These are phyloP conservation scores for Cataglyphis cursor DNA, from an alignment of 2,888 invertebrate species.

Conservation along the genomic window DNA sequence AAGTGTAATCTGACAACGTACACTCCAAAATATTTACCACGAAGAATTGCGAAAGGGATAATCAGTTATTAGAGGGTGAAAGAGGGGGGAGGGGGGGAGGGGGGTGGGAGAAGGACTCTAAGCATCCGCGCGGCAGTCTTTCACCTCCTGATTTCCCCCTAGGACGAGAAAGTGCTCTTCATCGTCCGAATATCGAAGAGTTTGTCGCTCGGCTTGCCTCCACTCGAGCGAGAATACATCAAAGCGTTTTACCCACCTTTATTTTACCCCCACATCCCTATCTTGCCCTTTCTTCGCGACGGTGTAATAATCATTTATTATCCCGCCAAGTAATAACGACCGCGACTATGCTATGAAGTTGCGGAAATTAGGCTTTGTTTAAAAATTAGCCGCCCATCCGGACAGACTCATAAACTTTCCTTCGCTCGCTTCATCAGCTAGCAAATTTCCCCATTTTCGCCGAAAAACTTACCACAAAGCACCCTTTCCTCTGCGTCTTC, in stretches of 20 bases:
- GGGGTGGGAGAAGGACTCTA: slow-evolving; percentile 58
- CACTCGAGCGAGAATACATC: slow-evolving; percentile 84
- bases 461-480: slow-evolving; percentile 53
- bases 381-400: slow-evolving; percentile 83
- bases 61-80: neutral
- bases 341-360: slow-evolving; percentile 82
- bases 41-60: slow-evolving; percentile 13
- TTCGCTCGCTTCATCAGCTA: slow-evolving; percentile 49
- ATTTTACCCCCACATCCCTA: neutral
- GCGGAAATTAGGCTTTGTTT: slow-evolving; percentile 84
- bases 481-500: slow-evolving; percentile 27
- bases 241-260: slow-evolving; percentile 35
- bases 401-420: slow-evolving; percentile 68
- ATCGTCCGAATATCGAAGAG: slow-evolving; percentile 78
- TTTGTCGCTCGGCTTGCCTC: slow-evolving; percentile 81
- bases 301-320: slow-evolving; percentile 86
- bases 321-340: slow-evolving; percentile 82
- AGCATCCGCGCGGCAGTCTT: slow-evolving; percentile 31
- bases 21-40: neutral
- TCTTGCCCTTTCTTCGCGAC: slow-evolving; percentile 6
- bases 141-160: neutral
- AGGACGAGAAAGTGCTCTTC: slow-evolving; percentile 79
- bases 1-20: neutral
- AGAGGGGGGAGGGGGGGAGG: neutral
- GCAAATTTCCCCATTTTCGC: slow-evolving; percentile 44